These are phyloP conservation scores for Thamnophis elegans DNA, from an alignment of 2,797 vertebrate species.

Conservation along the genomic window DNA sequence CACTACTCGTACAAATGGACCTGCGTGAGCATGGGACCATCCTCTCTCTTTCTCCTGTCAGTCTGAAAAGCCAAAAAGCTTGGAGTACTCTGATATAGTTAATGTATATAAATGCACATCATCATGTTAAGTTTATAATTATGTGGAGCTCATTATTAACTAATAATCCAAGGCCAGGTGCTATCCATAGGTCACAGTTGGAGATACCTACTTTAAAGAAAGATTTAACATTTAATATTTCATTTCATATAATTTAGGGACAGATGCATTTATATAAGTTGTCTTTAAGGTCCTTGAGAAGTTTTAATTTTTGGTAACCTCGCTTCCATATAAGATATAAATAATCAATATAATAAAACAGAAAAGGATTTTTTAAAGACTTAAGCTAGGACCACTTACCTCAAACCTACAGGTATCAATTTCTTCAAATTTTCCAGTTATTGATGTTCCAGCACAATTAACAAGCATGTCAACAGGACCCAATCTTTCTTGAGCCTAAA, in stretches of 20 bases:
- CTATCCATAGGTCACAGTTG: background rate
- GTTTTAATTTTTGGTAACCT: background rate
- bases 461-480: conserved; percentile 98
- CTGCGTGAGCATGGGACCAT: background rate
- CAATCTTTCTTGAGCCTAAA: conserved; percentile 94
- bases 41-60: background rate
- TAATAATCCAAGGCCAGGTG: background rate
- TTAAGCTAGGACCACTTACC: conserved; percentile 72
- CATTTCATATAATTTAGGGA: background rate
- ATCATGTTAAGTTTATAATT: background rate
- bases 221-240: background rate
- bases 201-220: background rate
- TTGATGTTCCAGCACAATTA: conserved; percentile 88
- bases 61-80: background rate
- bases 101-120: background rate
- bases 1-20: background rate
- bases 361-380: background rate
- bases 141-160: background rate
- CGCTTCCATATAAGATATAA: background rate
- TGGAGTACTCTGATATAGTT: background rate
- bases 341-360: background rate
- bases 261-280: background rate
- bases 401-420: conserved; percentile 86
- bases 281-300: background rate
- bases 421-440: conserved; percentile 92